Evolutionary conservation across 2,113 vertebrate species (phyloP).

Genomic region (Trogon surrucura): DNA sequence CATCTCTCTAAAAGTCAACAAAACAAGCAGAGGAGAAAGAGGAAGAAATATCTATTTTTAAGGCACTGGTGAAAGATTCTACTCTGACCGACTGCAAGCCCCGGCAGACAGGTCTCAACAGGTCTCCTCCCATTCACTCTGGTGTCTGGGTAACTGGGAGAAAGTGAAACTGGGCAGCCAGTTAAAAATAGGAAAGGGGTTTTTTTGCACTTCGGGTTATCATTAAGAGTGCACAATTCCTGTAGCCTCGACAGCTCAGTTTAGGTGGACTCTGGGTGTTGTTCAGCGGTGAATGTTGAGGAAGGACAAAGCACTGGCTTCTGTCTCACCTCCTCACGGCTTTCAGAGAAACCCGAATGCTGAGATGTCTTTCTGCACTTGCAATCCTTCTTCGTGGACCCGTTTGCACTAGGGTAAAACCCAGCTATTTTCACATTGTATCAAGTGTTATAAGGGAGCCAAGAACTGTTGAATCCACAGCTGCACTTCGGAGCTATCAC

Average conservation of each 20-base stretch:
- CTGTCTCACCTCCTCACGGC: background rate
- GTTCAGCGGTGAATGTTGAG: fast-evolving
- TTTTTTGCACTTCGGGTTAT: background rate
- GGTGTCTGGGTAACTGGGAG: background rate
- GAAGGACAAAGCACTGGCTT: background rate
- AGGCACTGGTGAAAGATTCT: background rate
- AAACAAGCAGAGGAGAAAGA: background rate
- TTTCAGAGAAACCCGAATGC: background rate
- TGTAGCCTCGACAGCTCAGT: fast-evolving
- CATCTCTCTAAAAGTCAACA: background rate
- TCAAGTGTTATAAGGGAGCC: background rate
- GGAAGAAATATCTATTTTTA: background rate
- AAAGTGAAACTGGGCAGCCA: background rate
- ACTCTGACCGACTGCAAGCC: background rate
- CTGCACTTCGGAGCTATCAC: background rate
- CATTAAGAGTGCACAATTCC: background rate
- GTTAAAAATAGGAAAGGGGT: background rate
- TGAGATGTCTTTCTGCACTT: background rate
- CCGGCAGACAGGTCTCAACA: background rate
- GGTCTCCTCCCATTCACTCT: background rate
- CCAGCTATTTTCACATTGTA: background rate
- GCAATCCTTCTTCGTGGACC: background rate
- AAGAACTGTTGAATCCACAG: background rate
- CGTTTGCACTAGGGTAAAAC: background rate
- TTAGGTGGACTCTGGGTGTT: background rate